Evolutionary conservation across 1,140 invertebrate species (phyloP), one percentile per base, ranked within the genome.

Genomic region (Ganaspis sp.): DNA sequence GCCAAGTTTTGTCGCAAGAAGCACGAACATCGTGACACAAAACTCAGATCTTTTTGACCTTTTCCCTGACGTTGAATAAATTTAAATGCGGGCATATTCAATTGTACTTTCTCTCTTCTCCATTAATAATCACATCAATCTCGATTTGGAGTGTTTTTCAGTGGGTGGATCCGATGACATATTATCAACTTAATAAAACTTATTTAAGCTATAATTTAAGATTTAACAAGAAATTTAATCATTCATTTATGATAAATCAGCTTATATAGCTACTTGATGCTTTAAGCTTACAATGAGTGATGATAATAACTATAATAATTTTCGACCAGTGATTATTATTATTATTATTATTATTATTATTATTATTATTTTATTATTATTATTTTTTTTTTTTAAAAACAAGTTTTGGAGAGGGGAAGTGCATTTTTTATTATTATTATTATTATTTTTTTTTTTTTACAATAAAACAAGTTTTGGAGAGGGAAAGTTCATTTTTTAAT

Each of bases 61-160:
- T 58, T 58, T 29, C 54, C 9, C 23, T 12, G 54, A n/a, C 40
- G 4, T 76, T 58, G 76, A 64, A 75, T 83, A 74, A 81, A 83
- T 82, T 73, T 38, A 72, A 76, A 69, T 80, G 78, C 79, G 77
- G 76, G 49, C 45, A 81, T 76, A 83, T 76, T 78, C 40, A 72
- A 70, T 71, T 75, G 73, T 29, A 58, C 54, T 26, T 58, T 58
- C 9, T 19, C 54, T 9, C 9, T 58, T 11, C 54, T 26, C 23
- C 8, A 11, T 29, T 58, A 15, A 21, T 21, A 58, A 26, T 23
- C 21, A 15, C 54, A 26, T 12, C 21, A 58, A 58, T 23, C 23
- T 58, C 11, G 1, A 58, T 11, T 12, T 4, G 26, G 23, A 26
- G 23, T 58, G 6, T 58, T 58, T 12, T 58, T 26, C 23, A 26